Evolutionary conservation across 2,888 invertebrate species (phyloP).

Genomic region (Gasteruption jaculator): DNA sequence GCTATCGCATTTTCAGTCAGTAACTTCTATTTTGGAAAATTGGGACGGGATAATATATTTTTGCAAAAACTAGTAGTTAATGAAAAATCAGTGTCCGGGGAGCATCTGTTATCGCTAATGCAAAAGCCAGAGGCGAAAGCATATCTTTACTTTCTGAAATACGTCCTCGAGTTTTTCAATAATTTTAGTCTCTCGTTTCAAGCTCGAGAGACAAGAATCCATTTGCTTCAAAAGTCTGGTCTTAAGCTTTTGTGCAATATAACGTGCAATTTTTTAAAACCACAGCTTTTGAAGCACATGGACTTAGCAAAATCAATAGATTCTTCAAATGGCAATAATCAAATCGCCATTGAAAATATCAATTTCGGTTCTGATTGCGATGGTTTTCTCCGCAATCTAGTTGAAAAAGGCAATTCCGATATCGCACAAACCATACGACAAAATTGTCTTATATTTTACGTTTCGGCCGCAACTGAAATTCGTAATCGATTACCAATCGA

Average conservation of each 20-base stretch:
- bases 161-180: slow-evolving; percentile 19
- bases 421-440: slow-evolving; percentile 1
- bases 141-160: slow-evolving; percentile 18
- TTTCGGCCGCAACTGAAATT: slow-evolving; percentile 13
- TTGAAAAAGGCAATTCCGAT: slow-evolving; percentile 5
- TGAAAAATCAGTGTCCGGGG: not conserved
- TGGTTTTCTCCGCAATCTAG: not conserved
- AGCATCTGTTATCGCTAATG: not conserved
- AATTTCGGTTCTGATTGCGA: slow-evolving; percentile 11
- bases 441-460: slow-evolving; percentile 16
- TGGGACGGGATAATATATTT: not conserved
- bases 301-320: not conserved
- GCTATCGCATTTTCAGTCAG: slow-evolving; percentile 13
- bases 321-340: slow-evolving; percentile 8
- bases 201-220: slow-evolving; percentile 15
- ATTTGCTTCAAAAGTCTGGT: slow-evolving; percentile 14
- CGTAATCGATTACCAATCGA: slow-evolving; percentile 10
- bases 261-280: slow-evolving; percentile 19
- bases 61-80: not conserved
- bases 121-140: slow-evolving; percentile 12
- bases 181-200: slow-evolving; percentile 20
- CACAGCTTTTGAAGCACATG: slow-evolving; percentile 8
- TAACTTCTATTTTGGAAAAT: slow-evolving; percentile 9
- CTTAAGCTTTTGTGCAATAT: slow-evolving; percentile 11
- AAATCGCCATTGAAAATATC: slow-evolving; percentile 5